phyloP scores from a whole-genome alignment of 1,140 invertebrate genomes.

The Leguminivora glycinivorella region DNA sequence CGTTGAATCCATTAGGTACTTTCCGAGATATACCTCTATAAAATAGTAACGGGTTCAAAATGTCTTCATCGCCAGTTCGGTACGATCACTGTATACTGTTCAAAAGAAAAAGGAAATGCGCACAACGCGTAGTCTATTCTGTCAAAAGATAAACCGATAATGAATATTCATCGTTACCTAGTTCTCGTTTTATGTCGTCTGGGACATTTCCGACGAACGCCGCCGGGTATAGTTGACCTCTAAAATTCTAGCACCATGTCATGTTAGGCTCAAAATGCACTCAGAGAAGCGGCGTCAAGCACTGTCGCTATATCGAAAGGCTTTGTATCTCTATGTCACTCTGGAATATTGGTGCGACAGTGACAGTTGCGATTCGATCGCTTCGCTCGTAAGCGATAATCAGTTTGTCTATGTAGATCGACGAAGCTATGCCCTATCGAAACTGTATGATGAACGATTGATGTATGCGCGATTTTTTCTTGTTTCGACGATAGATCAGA shows the following conservation, averaged over 20 bases:
- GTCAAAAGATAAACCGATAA: neutral
- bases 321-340: neutral
- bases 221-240: neutral
- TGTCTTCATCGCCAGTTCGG: neutral
- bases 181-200: neutral
- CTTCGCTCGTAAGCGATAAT: too few species aligned
- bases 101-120: neutral
- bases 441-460: too few species aligned
- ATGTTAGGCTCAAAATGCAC: neutral
- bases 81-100: neutral
- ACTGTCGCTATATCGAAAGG: neutral
- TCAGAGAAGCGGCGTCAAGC: neutral
- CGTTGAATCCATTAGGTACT: too few species aligned
- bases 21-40: too few species aligned
- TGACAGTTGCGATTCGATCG: too few species aligned
- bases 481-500: too few species aligned
- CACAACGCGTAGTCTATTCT: neutral
- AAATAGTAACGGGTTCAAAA: neutral
- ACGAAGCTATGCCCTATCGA: too few species aligned
- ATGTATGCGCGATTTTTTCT: too few species aligned
- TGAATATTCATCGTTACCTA: constrained; percentile 9
- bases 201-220: constrained; percentile 11
- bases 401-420: too few species aligned
- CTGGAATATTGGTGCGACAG: too few species aligned
- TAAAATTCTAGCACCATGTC: neutral